Evolutionary conservation across 37 sponge, comb jelly and placozoan species (phyloP).

Genomic region (Halisarca cf. caerulea): DNA sequence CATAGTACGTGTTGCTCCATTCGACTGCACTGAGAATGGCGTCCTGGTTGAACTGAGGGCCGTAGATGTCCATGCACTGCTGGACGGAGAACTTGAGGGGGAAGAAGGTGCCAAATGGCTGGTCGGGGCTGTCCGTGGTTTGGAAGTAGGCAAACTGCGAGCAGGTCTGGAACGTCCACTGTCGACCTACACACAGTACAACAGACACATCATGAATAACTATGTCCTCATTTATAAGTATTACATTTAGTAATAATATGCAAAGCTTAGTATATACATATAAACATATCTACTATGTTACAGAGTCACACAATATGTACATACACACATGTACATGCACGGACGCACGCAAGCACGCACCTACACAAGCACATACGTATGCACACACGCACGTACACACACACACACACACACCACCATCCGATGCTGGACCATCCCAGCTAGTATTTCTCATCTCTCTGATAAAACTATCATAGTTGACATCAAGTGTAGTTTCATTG

Average conservation of each 20-base stretch:
- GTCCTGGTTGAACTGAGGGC: constrained; percentile 10
- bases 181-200: constrained; percentile 47
- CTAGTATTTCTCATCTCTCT: constrained; percentile 29
- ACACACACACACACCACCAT: constrained; percentile 43
- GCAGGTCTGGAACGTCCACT: constrained; percentile 90
- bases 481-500: constrained; percentile 3
- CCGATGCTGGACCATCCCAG: constrained; percentile 32
- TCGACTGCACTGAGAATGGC: constrained; percentile 21
- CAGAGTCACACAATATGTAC: too few species aligned
- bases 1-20: constrained; percentile 72
- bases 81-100: constrained; percentile 45
- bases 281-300: too few species aligned
- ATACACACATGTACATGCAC: background rate
- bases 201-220: background rate
- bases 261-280: too few species aligned
- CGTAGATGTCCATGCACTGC: constrained; percentile 63
- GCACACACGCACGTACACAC: constrained; percentile 42
- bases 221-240: too few species aligned
- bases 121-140: constrained; percentile 67
- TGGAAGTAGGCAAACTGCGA: constrained; percentile 90
- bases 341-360: constrained; percentile 40
- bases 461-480: constrained; percentile 41
- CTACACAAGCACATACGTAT: constrained; percentile 41
- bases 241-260: too few species aligned
- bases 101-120: constrained; percentile 70